phyloP scores from a whole-genome alignment of 2,797 vertebrate species.

The Danio kyathit region DNA sequence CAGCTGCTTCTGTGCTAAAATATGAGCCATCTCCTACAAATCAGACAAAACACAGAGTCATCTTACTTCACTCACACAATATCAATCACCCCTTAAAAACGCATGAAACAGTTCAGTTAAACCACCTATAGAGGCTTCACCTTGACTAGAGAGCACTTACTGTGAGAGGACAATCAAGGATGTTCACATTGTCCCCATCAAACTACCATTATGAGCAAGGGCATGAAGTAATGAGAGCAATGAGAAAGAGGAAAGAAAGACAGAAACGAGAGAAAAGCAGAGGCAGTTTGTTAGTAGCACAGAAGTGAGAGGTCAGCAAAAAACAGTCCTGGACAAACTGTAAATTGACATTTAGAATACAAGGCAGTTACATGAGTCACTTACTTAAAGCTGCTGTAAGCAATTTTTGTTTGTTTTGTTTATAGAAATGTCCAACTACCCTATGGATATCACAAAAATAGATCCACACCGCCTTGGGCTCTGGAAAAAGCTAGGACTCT shows the following conservation, averaged over 20 bases:
- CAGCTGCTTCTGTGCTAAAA: slow-evolving; percentile 96
- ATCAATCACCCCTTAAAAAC: slow-evolving; percentile 7
- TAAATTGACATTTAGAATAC: slow-evolving; percentile 31
- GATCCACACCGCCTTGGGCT: neutral
- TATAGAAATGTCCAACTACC: neutral
- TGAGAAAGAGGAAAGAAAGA: slow-evolving; percentile 70
- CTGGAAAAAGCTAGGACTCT: neutral
- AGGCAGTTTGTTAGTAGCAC: slow-evolving; percentile 56
- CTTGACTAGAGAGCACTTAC: slow-evolving; percentile 82
- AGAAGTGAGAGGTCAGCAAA: slow-evolving; percentile 43
- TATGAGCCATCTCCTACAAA: slow-evolving; percentile 95
- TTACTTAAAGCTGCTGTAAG: slow-evolving; percentile 7
- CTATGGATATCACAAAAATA: slow-evolving; percentile 8
- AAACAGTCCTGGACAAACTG: slow-evolving; percentile 38
- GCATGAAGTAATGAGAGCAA: slow-evolving; percentile 75
- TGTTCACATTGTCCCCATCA: slow-evolving; percentile 84
- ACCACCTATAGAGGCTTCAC: slow-evolving; percentile 22
- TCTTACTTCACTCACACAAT: slow-evolving; percentile 4
- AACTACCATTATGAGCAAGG: slow-evolving; percentile 77
- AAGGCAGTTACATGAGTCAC: slow-evolving; percentile 21
- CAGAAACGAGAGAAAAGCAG: slow-evolving; percentile 42
- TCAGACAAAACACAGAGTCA: slow-evolving; percentile 40
- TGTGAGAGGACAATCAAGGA: slow-evolving; percentile 88
- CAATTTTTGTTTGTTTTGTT: neutral
- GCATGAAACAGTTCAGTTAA: neutral